These are phyloP conservation scores for Tipula vernalis DNA, from an alignment of 2,888 invertebrate genomes.

Conservation along the genomic window DNA sequence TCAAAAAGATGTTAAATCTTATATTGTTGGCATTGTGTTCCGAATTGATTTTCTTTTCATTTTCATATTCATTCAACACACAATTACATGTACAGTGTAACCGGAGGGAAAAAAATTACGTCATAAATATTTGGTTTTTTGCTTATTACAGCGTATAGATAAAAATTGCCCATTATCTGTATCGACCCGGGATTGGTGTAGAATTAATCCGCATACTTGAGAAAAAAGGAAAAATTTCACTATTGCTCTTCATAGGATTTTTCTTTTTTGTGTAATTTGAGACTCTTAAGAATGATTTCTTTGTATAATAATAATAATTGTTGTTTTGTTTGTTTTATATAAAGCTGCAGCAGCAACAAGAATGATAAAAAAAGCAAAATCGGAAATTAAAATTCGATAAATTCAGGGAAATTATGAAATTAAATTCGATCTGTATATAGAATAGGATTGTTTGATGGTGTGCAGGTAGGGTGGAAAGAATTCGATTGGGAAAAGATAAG, in stretches of 20 bases:
- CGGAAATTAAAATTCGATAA: neutral
- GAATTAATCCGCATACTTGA: neutral
- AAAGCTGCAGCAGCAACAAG: neutral
- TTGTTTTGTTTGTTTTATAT: neutral
- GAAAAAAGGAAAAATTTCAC: neutral
- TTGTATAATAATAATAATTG: neutral
- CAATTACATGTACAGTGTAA: neutral
- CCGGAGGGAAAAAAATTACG: neutral
- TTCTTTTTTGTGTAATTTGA: neutral
- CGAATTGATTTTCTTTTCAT: neutral
- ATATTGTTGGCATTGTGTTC: neutral
- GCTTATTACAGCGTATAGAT: neutral
- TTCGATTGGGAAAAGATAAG: neutral
- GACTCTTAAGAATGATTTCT: neutral
- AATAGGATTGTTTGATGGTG: neutral
- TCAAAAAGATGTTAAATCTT: neutral
- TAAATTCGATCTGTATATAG: neutral
- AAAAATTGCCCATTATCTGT: neutral
- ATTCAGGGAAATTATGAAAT: neutral
- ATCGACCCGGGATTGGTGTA: neutral
- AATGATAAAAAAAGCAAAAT: neutral
- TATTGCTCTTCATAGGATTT: neutral
- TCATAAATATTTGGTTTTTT: neutral
- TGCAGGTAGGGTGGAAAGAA: neutral
- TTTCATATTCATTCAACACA: neutral